Base-by-base conservation (phyloP, 2,888 invertebrate species). In the Lepidochrysops patricia region DNA sequence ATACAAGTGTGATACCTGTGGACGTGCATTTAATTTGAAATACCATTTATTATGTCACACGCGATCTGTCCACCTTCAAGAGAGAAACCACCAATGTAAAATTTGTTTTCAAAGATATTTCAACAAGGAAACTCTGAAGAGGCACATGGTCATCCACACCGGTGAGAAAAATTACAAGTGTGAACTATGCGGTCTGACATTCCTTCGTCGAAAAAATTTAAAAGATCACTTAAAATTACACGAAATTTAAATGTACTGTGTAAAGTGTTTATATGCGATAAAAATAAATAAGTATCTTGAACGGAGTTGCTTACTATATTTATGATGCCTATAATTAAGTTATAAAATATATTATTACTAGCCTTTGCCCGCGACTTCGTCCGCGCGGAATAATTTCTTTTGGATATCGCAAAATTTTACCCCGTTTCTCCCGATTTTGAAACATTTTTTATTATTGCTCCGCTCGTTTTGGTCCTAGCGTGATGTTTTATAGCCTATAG, bases 61-160 rank as follows among this genome's bases (percentile, higher is more conserved):
- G 0, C 73, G 82, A 0, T 89, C 87, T 0, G 90, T 82, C 48
- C 91, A 84, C 71, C 71, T 80, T 27, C 90, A 80, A 70, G 91
- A 81, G 70, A 80, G 82, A 72, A 90, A 85, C 37, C 90, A 89
- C 62, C 86, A 90, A 64, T 91, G 91, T 57, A 87, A 89, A 60
- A 76, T 90, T 0, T 91, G 91, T 60, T 77, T 82, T 2, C 89
- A 89, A 57, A 80, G 90, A 65, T 91, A 91, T 66, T 89, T 86
- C 63, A 89, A 89, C 27, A 91, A 91, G 66, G 90, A 90, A 61
- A 90, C 90, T 6, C 70, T 91, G 66, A 91, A 90, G 61, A 74
- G 90, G 0, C 91, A 91, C 62, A 89, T 90, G 89, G 86, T 90
- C 3, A 90, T 90, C 43, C 91, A 91, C 63, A 90, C 90, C 0